phyloP scores from a whole-genome alignment of 2,888 invertebrate species.

The Disparrhopalites patrizii region DNA sequence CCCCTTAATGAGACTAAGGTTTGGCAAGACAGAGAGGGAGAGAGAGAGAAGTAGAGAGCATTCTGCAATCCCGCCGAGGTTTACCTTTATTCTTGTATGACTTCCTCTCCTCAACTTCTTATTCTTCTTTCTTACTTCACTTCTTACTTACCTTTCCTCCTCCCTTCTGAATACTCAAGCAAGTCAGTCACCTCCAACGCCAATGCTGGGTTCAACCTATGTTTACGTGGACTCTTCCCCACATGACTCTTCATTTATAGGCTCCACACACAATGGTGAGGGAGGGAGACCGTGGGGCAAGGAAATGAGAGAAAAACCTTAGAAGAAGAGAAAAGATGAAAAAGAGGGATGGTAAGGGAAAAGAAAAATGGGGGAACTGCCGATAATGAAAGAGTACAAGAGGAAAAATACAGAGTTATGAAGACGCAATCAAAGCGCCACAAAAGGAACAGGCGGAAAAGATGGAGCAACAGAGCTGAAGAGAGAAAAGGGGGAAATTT shows the following conservation, averaged over 20 bases:
- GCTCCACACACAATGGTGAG: not conserved
- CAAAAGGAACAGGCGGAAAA: too few relatives aligned
- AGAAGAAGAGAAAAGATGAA: not conserved
- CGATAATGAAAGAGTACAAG: not conserved
- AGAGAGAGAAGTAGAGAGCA: not conserved
- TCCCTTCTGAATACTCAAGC: slow-evolving; percentile 3
- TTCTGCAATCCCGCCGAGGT: slow-evolving; percentile 11
- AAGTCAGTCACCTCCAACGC: not conserved
- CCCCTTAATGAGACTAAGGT: slow-evolving; percentile 28
- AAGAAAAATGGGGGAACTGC: not conserved
- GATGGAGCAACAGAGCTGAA: not conserved
- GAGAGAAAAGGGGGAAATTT: not conserved
- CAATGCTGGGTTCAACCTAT: too few relatives aligned
- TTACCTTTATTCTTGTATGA: too few relatives aligned
- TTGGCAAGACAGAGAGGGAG: not conserved
- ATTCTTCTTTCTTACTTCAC: not conserved
- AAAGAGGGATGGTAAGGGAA: not conserved
- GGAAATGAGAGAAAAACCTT: not conserved
- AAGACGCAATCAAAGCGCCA: not conserved
- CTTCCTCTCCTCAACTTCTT: too few relatives aligned
- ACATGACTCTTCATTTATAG: not conserved
- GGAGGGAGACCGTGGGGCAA: not conserved
- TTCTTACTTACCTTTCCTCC: slow-evolving; percentile 7
- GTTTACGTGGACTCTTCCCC: too few relatives aligned
- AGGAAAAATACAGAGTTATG: not conserved